Evolutionary conservation across 2,113 vertebrate species (phyloP), one percentile per base, ranked within the genome.

Genomic region (Dinomys branickii): DNA sequence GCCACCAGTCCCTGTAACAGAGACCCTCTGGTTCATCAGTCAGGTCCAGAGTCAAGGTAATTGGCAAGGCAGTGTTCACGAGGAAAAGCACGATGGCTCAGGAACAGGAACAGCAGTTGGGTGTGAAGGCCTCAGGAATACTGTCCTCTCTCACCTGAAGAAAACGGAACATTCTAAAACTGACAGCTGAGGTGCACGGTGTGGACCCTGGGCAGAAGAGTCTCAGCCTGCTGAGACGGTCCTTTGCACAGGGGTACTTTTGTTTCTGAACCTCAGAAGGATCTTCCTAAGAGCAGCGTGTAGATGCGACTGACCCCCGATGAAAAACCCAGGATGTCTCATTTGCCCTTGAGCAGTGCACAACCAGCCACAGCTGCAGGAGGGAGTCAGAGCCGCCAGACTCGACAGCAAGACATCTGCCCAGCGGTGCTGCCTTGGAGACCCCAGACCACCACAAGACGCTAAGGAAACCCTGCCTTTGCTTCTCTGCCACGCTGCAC

Each of bases 341-440:
- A 50, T 90, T 50, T 69, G 54, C 26, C 24, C 30, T 65, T 75
- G 13, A 78, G 61, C 38, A 78, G 33, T 38, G 19, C 82, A 14
- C 3, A 81, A 11, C 5, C 52, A 89, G 56, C 24, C 44, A n/a
- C 20, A n/a, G 0, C 0, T 33, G 20, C 11, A 38, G 44, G 30
- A 38, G 26, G 35, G 28, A 33, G 30, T 38, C 65, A 52, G 47
- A 78, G 35, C n/a, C n/a, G 41, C 3, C 2, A 8, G 17, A 50
- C 6, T 33, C 26, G 7, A 2, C 0, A 30, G 47, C 56, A 80
- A 20, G 26, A 80, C 73, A 3, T 19, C 30, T 47, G 20, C 77
- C n/a, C 17, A 11, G 44, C 0, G 10, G 22, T 26, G 0, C 44
- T 12, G 0, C 54, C 19, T 58, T 87, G 7, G 6, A 38, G 33